Evolutionary conservation across 2,113 vertebrate genomes (phyloP), one percentile per base, ranked within the genome.

Genomic region (Macrotis lagotis): DNA sequence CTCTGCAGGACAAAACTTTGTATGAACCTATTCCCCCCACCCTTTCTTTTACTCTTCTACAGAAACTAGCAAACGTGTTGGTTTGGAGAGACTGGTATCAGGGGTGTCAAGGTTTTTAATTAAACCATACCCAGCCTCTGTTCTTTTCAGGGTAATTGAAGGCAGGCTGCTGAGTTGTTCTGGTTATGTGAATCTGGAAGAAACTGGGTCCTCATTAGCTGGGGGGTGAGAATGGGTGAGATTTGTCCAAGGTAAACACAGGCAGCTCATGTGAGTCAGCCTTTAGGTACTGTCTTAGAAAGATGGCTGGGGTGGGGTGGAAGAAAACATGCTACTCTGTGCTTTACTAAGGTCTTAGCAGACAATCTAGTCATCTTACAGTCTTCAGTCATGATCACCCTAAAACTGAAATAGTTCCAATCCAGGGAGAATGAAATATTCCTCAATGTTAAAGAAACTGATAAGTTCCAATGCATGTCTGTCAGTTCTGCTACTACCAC

Each of bases 201-300:
- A 22, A 94, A 91, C 0, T 95, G 51, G 37, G 50, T 51, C 25
- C 51, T 91, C 55, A 92, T 44, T 91, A 95, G 37, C 53, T 89
- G 1, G 3, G 90, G 90, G 37, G 53, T 95, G 55, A 88, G 16
- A 95, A 31, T 22, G 94, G 31, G 44, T 50, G 59, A 55, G 93
- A 74, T 91, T 0, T 74, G 92, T n/a, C 96, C 51, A 91, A 96
- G 91, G 44, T 93, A 94, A 95, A 91, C 94, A 91, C 50, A 31
- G 91, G 51, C 3, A 50, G 94, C 24, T 19, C 16, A 90, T 92
- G 59, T 88, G 88, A 8, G 59, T 44, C 53, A 90, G 2, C 12
- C 95, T 8, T 12, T 83, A 83, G 66, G 66, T 16, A 83, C 44
- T 44, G 66, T 19, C 66, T 83, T 83, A 83, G n/a, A 44, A 83